Conservation (phyloP, 1,140 invertebrate species). For the Grapholita molesta region DNA sequence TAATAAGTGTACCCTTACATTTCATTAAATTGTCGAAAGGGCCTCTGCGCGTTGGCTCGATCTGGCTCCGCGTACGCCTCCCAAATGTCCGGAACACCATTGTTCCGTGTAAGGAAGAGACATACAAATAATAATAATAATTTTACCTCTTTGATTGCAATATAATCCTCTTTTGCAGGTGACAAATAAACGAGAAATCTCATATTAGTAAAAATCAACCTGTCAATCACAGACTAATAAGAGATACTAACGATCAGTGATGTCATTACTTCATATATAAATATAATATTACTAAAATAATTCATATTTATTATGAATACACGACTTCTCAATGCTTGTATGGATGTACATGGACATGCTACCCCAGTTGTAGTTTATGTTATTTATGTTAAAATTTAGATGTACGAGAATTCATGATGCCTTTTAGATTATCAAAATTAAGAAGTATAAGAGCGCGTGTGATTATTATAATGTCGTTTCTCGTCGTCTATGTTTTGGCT, state of each 20-base stretch:
- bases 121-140: neutral
- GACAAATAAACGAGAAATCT: neutral
- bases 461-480: neutral
- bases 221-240: too few relatives aligned
- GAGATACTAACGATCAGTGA: too few relatives aligned
- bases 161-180: neutral
- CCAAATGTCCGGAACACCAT: too few relatives aligned
- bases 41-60: too few relatives aligned
- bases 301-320: neutral
- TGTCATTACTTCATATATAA: neutral
- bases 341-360: neutral
- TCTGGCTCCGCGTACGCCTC: too few relatives aligned
- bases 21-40: too few relatives aligned
- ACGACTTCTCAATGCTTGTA: neutral
- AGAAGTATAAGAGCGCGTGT: neutral
- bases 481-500: neutral
- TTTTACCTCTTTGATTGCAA: neutral
- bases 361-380: too few relatives aligned
- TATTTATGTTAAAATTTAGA: too few relatives aligned
- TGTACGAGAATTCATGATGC: neutral
- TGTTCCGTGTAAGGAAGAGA: too few relatives aligned
- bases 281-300: neutral
- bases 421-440: neutral
- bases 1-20: too few relatives aligned
- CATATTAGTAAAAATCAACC: neutral